Base-by-base conservation (phyloP, 1,140 invertebrate genomes). In the Leptinotarsa undecemlineata region DNA sequence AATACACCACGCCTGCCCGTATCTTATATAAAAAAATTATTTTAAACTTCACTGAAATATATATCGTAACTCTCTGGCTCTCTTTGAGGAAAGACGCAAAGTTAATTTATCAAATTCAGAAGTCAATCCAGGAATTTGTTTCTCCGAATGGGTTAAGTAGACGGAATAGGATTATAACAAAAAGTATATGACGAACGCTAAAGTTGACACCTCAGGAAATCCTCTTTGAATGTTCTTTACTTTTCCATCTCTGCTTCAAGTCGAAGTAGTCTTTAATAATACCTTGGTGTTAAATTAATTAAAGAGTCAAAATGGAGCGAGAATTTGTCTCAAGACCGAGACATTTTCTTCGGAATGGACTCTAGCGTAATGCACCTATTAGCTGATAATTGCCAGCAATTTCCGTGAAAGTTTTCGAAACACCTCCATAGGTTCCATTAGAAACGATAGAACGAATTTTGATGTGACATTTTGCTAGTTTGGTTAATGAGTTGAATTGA, bases 211-310 rank as follows among this genome's bases (percentile, higher is more conserved):
- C 11, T 64, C 51, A 57, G 62, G 62, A 14, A 64, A 64, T 23
- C 14, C 62, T 21, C 62, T 64, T 64, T 3, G 23, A 64, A 64
- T 13, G 4, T 57, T 17, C n/a, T 19, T 61, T n/a, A n/a, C 20
- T 19, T n/a, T 20, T 61, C n/a, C 21, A 66, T 68, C 66, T 68
- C 23, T 68, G 15, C n/a, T 42, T 47, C 42, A 3, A 68, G 33
- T 5, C 19, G 15, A 47, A 68, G 33, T 47, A n/a, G 48, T 47
- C 23, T 47, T 47, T 68, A 48, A 33, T 42, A 42, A 23, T 23
- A 66, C 63, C 21, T 19, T 47, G 66, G 33, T 68, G 66, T 68
- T 42, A 19, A 68, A 47, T 68, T 68, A 47, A 68, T 68, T 68
- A 47, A 19, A 68, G 51, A 57, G 20, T 15, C 23, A 66, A 66